These are phyloP conservation scores for Pyrgus malvae DNA, from an alignment of 2,888 invertebrate genomes.

Conservation along the genomic window DNA sequence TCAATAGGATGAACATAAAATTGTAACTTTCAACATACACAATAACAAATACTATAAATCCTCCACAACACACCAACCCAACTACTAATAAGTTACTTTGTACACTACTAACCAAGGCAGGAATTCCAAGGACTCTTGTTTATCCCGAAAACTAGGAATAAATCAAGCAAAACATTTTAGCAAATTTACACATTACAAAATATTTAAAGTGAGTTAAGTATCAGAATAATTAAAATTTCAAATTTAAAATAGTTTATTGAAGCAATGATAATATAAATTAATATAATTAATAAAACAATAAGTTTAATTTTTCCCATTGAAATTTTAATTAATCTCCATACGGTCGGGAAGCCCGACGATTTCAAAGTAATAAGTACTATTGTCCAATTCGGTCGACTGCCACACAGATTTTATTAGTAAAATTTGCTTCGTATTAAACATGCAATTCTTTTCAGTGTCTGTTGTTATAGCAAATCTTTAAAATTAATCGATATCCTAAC, in stretches of 20 bases:
- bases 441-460: slow-evolving; percentile 1
- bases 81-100: slow-evolving; percentile 62
- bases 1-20: background rate
- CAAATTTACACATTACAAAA: slow-evolving; percentile 29
- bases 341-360: background rate
- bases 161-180: slow-evolving; percentile 71
- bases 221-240: slow-evolving; percentile 24
- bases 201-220: slow-evolving; percentile 19
- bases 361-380: no score
- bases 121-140: slow-evolving; percentile 89
- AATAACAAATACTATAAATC: slow-evolving; percentile 24
- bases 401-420: slow-evolving; percentile 14
- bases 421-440: slow-evolving; percentile 1
- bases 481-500: background rate
- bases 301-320: background rate
- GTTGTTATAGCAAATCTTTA: background rate
- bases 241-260: no score
- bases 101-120: slow-evolving; percentile 90
- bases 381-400: slow-evolving; percentile 6
- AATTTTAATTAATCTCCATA: slow-evolving; percentile 12
- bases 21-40: slow-evolving; percentile 14
- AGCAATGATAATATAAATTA: no score
- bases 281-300: no score
- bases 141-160: slow-evolving; percentile 89
- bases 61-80: slow-evolving; percentile 41